Evolutionary conservation across 2,797 vertebrate genomes (phyloP).

Genomic region (Myiothlypis chrysogaster): DNA sequence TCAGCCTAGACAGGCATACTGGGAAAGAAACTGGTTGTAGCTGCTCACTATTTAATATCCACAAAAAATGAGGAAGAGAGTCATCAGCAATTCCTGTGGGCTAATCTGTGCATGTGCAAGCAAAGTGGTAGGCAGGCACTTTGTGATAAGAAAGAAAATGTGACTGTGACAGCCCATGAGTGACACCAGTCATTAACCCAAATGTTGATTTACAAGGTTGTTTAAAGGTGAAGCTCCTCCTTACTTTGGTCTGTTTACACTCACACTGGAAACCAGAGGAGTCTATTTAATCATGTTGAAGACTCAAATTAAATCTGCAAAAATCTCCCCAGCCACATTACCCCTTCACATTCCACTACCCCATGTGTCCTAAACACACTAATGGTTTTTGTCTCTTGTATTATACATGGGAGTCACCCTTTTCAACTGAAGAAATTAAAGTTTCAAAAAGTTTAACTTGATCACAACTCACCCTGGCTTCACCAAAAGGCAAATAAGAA

Average conservation of each 20-base stretch:
- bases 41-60: background rate
- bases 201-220: background rate
- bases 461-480: background rate
- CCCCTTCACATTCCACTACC: background rate
- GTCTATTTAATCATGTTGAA: background rate
- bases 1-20: background rate
- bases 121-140: background rate
- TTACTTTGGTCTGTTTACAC: background rate
- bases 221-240: background rate
- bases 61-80: background rate
- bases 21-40: background rate
- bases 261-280: background rate
- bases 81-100: background rate
- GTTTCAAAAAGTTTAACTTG: background rate
- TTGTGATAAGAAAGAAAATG: background rate
- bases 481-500: background rate
- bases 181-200: background rate
- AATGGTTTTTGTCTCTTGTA: background rate
- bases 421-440: background rate
- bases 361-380: background rate
- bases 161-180: fast-evolving
- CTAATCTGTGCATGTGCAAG: background rate
- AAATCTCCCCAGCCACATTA: background rate
- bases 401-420: background rate
- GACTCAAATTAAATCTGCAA: background rate